Evolutionary conservation across 2,113 vertebrate species (phyloP), one percentile per base, ranked within the genome.

Genomic region (Aegypius monachus): DNA sequence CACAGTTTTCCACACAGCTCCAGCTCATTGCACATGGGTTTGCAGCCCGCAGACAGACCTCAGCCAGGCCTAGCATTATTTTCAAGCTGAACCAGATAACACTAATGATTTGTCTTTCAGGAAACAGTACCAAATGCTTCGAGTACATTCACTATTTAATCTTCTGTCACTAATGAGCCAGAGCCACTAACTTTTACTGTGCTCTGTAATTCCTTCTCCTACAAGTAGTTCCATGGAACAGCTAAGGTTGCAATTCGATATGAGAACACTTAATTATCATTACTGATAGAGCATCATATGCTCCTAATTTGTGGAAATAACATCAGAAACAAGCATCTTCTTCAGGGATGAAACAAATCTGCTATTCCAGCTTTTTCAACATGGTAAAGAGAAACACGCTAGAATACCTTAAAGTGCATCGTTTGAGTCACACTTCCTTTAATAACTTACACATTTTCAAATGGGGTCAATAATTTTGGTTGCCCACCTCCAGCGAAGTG

Each of bases 241-340:
- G 93, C 91, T 13, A 48, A 27, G 34, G 45, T 53, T 36, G 92
- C 81, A 34, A 38, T 79, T 84, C 7, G 3, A 13, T 7, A 38
- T 2, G 81, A 36, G 85, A 70, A 77, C 52, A 13, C 77, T 66
- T 74, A 53, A 88, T 93, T 75, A 63, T 27, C 61, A 2, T 42
- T 90, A 15, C 70, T 71, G 81, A 63, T 34, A 52, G 78, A 79
- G 87, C 65, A 47, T 94, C 90, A 63, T 75, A 17, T 59, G 85
- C 92, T 58, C 70, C 79, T 72, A 19, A 50, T 79, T n/a, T 29
- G 40, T 45, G 81, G 77, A 62, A 85, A 75, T 13, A 16, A 27
- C 65, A 74, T 72, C 90, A 67, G 56, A 34, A 79, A 32, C 32
- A 40, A 82, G 29, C 29, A 3, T 45, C 58, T 65, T 65, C 73